Evolutionary conservation across 1,140 invertebrate genomes (phyloP).

Genomic region (Pomacea maculata): DNA sequence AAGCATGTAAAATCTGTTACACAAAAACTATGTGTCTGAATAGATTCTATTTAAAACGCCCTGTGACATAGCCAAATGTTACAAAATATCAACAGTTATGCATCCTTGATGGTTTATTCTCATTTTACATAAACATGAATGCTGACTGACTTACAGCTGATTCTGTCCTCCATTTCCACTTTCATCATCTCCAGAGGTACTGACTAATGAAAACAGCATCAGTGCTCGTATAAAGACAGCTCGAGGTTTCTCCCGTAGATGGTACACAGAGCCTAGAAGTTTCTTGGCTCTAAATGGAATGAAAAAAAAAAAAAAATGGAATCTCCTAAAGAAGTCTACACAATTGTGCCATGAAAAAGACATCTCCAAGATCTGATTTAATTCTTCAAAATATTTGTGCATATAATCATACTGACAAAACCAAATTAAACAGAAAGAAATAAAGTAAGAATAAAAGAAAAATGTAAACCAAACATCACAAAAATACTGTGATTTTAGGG

Average conservation of each 20-base stretch:
- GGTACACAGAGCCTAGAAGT: slow-evolving; percentile 61
- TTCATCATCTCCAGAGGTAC: slow-evolving; percentile 65
- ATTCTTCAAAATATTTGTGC: background rate
- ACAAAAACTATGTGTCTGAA: background rate
- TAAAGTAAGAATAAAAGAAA: no score
- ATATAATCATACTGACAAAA: background rate
- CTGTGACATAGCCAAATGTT: background rate
- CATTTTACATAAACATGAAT: background rate
- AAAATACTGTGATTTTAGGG: background rate
- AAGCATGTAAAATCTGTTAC: slow-evolving; percentile 66
- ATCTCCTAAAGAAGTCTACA: background rate
- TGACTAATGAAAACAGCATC: slow-evolving; percentile 66
- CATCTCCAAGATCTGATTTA: background rate
- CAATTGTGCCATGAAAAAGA: background rate
- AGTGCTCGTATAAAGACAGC: slow-evolving; percentile 65
- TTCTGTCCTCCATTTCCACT: slow-evolving; percentile 51
- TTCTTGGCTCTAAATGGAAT: slow-evolving; percentile 51
- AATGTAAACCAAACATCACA: background rate
- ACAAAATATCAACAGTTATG: background rate
- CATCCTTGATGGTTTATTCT: background rate
- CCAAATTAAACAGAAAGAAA: no score
- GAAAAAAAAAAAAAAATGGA: slow-evolving; percentile 30
- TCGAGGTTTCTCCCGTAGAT: slow-evolving; percentile 54
- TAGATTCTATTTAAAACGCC: background rate
- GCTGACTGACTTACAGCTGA: slow-evolving; percentile 56